Base-by-base conservation (phyloP, 2,797 vertebrate species). In the Epinephelus awoara region DNA sequence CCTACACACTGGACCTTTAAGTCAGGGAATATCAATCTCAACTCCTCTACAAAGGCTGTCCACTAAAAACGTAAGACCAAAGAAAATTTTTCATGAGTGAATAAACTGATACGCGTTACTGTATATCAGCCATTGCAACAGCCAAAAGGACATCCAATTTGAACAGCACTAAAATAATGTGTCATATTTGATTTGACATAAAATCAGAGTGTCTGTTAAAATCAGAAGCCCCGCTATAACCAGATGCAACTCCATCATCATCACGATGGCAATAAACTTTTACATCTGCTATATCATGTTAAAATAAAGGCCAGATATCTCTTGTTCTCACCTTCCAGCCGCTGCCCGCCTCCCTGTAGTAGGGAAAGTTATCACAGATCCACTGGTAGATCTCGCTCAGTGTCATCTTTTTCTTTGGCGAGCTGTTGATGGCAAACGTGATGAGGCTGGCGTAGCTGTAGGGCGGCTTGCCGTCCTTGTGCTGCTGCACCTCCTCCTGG, bases 281-380 rank as follows among this genome's bases (percentile, higher is more conserved):
- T 19, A 38, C 14, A 4, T 38, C 29, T 51, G 3, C 25, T n/a
- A 14, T 1, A 61, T 54, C 18, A 18, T 21, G 51, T 42, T 18
- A 46, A 67, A 75, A 72, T 52, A 7, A 73, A 72, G 17, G 2
- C 25, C 17, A 47, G 25, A 4, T 19, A 46, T 51, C 51, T 76
- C 8, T 19, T n/a, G 47, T 47, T 29, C 95, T 95, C 94, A 98
- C 97, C 97, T 97, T 97, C 97, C 97, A 98, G 92, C 97, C 97
- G 74, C 97, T 98, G 93, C 97, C 97, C 50, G 97, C 97, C 93
- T 98, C 97, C 92, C 96, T 96, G 92, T 98, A 98, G 92, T 97
- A 98, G 9, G 97, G 97, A 81, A 98, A 98, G 93, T 98, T 98
- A 94, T 98, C 97, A 94, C 97, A 97, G 95, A 98, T 98, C 97